A percentile compares a stretch with the other conserved stretches of the same genome.
These are phyloP conservation scores for Mobula birostris DNA, from an alignment of 2,113 vertebrate species.

Conservation along the genomic window DNA sequence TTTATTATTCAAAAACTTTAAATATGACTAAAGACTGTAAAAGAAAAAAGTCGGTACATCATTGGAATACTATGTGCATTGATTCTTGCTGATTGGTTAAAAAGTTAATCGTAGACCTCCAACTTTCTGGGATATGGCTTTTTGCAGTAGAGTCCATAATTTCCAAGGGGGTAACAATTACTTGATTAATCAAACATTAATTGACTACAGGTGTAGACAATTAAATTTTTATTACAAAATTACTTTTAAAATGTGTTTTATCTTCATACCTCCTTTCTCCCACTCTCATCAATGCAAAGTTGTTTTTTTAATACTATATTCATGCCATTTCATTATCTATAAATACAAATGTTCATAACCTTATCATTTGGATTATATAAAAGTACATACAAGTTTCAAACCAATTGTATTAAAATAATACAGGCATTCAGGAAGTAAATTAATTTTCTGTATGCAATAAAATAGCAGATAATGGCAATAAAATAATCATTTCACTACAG, in stretches of 20 bases:
- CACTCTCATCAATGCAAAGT: not conserved
- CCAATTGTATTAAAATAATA: conserved; percentile 9
- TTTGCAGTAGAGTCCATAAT: not conserved
- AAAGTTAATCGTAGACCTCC: not conserved
- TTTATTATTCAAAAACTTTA: not conserved
- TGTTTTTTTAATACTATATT: not conserved
- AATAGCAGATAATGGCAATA: not conserved
- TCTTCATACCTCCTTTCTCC: not conserved
- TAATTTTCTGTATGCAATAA: not conserved
- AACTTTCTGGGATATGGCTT: not conserved
- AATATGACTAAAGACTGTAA: not conserved
- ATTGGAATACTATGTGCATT: not conserved
- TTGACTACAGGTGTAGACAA: conserved; percentile 35
- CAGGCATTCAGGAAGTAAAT: not conserved
- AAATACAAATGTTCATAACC: not conserved
- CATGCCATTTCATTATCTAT: not conserved
- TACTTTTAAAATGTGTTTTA: not conserved
- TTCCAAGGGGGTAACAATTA: conserved; percentile 28
- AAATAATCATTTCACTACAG: not conserved
- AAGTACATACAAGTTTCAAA: not conserved
- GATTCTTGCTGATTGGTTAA: not conserved
- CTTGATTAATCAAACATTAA: conserved; percentile 36
- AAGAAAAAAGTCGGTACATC: not conserved
- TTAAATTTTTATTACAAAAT: conserved; percentile 36
- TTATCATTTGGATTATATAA: not conserved